phyloP scores from a whole-genome alignment of 2,797 vertebrate genomes.

The Brachymystax lenok region DNA sequence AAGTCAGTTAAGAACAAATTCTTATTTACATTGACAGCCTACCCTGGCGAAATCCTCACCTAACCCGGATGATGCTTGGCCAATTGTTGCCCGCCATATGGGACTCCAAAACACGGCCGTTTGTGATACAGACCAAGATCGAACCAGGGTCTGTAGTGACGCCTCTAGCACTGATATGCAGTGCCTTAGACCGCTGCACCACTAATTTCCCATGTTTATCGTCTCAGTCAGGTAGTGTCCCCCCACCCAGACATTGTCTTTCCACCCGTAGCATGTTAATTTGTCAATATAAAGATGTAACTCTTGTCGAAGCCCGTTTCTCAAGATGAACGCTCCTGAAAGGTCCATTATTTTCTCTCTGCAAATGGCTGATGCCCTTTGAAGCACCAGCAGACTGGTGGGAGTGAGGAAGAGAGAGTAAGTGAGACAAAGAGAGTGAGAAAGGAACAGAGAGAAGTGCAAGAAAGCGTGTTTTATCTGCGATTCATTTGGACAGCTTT shows the following conservation, averaged over 20 bases:
- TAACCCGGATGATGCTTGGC: too few species aligned
- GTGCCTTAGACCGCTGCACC: too few species aligned
- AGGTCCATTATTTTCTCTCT: slow-evolving; percentile 41
- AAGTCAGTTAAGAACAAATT: too few species aligned
- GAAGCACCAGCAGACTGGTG: slow-evolving; percentile 27
- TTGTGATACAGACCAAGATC: too few species aligned
- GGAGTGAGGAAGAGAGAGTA: slow-evolving; percentile 3
- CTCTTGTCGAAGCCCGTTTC: slow-evolving; percentile 31
- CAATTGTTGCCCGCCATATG: too few species aligned
- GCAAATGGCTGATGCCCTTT: slow-evolving; percentile 44
- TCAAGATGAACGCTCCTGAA: slow-evolving; percentile 41
- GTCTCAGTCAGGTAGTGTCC: too few species aligned
- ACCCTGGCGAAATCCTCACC: too few species aligned
- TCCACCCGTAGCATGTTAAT: slow-evolving; percentile 11
- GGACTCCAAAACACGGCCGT: too few species aligned
- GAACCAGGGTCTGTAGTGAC: too few species aligned
- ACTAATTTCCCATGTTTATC: too few species aligned
- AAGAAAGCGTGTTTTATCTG: slow-evolving; percentile 24
- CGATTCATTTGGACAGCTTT: slow-evolving; percentile 32
- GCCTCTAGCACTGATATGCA: too few species aligned
- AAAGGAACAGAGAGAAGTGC: slow-evolving; percentile 14
- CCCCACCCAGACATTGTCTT: slow-evolving; percentile 8
- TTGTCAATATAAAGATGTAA: slow-evolving; percentile 39
- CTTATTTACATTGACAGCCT: too few species aligned
- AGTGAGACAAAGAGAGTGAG: slow-evolving; percentile 7